Evolutionary conservation across 2,797 vertebrate genomes (phyloP).

Genomic region (Enteromius paludinosus): DNA sequence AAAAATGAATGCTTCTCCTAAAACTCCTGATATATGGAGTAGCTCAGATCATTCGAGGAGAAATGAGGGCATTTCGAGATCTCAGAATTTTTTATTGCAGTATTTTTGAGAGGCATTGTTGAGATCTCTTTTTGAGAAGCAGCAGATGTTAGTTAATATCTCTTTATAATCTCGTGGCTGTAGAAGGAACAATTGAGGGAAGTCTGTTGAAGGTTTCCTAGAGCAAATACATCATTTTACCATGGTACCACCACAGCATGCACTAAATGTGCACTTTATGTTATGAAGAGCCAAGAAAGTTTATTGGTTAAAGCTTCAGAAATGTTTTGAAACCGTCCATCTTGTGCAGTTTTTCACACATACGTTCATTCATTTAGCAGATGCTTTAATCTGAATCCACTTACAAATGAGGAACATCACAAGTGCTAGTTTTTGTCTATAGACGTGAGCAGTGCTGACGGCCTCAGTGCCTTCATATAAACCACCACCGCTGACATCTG

Average conservation of each 20-base stretch:
- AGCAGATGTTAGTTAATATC: no score
- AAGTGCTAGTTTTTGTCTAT: not conserved
- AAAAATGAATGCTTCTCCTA: not conserved
- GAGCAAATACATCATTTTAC: not conserved
- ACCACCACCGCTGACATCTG: not conserved
- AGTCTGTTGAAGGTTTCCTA: not conserved
- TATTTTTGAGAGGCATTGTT: not conserved
- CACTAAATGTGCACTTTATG: no score
- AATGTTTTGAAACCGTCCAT: no score
- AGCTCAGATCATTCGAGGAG: not conserved
- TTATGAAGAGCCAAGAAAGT: no score
- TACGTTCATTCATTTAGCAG: no score
- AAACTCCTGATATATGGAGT: not conserved
- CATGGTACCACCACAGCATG: not conserved
- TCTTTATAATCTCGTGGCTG: not conserved
- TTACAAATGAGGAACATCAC: not conserved
- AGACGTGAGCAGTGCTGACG: not conserved
- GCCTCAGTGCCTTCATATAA: not conserved
- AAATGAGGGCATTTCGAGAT: not conserved
- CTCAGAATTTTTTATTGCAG: not conserved
- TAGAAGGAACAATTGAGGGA: not conserved
- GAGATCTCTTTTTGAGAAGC: constrained; percentile 6
- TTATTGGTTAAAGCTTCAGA: no score
- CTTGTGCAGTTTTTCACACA: no score
- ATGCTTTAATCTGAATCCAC: no score